Evolutionary conservation across 2,888 invertebrate species (phyloP).

Genomic region (Syritta pipiens): DNA sequence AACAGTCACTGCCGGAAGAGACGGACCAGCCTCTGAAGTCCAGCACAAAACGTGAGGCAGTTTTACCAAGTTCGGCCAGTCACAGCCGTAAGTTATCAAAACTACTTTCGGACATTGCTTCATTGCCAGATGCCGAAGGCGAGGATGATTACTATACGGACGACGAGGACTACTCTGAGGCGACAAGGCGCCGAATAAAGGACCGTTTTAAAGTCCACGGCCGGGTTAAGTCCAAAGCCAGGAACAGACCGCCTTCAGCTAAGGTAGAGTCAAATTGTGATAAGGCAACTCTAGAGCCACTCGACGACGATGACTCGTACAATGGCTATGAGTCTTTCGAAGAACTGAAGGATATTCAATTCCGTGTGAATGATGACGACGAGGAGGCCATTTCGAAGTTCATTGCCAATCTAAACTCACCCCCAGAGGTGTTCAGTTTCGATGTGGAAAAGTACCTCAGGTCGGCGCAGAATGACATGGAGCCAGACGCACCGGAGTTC

Average conservation of each 20-base stretch:
- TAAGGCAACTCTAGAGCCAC: too few species aligned
- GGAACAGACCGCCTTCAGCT: background rate
- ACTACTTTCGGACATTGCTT: constrained; percentile 18
- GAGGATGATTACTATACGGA: constrained; percentile 15
- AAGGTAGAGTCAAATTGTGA: too few species aligned
- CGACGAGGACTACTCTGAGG: background rate
- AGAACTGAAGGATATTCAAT: constrained; percentile 67
- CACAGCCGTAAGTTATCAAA: constrained; percentile 12
- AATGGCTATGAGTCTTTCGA: constrained; percentile 44
- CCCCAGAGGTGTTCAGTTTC: constrained; percentile 71
- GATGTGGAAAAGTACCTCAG: constrained; percentile 70
- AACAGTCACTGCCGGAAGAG: constrained; percentile 22
- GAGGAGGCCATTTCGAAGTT: constrained; percentile 70
- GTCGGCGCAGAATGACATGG: constrained; percentile 20
- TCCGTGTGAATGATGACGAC: constrained; percentile 64
- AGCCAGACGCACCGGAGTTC: constrained; percentile 12
- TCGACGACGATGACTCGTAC: background rate
- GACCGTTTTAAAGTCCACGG: constrained; percentile 1
- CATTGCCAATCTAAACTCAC: constrained; percentile 68
- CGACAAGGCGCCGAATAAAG: constrained; percentile 21
- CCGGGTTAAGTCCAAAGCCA: constrained; percentile 30
- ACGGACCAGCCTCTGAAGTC: background rate
- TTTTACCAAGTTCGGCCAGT: constrained; percentile 11
- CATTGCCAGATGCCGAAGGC: constrained; percentile 8
- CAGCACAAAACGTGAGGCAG: constrained; percentile 53